Evolutionary conservation across 2,888 invertebrate genomes (phyloP).

Genomic region (Sthenelais limicola): DNA sequence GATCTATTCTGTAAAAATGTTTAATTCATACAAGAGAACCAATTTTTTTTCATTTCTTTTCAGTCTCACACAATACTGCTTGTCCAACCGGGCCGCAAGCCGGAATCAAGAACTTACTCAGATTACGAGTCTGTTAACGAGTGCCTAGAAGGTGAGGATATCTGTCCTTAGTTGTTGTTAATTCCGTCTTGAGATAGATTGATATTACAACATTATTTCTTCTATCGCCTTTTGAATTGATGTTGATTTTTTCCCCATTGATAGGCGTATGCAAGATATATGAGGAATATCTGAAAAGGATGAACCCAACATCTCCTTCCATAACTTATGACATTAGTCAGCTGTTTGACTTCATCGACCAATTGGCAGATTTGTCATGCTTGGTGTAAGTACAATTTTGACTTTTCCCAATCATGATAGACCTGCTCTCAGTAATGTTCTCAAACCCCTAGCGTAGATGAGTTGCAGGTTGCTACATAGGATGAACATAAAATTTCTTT

Average conservation of each 20-base stretch:
- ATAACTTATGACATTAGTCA: constrained; percentile 99
- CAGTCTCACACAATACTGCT: constrained; percentile 90
- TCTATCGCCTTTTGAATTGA: too few species aligned
- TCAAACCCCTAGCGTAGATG: too few species aligned
- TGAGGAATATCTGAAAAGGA: constrained; percentile 96
- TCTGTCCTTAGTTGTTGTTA: too few species aligned
- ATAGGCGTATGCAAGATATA: constrained; percentile 96
- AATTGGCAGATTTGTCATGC: constrained; percentile 94
- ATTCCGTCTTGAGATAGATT: too few species aligned
- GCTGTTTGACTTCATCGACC: constrained; percentile 98
- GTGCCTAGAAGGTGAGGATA: constrained; percentile 90
- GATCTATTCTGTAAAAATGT: too few species aligned
- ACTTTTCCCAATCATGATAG: too few species aligned
- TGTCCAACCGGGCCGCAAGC: constrained; percentile 92
- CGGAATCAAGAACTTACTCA: constrained; percentile 96
- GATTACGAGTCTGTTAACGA: constrained; percentile 99
- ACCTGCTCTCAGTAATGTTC: too few species aligned
- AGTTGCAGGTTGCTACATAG: too few species aligned
- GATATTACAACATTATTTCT: too few species aligned
- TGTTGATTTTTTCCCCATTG: constrained; percentile 44
- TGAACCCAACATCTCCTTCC: constrained; percentile 95
- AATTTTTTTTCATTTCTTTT: constrained; percentile 52
- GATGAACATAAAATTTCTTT: too few species aligned
- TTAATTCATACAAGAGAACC: too few species aligned
- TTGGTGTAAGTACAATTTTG: constrained; percentile 80